phyloP scores from a whole-genome alignment of 2,888 invertebrate species.

The Mamestra brassicae region DNA sequence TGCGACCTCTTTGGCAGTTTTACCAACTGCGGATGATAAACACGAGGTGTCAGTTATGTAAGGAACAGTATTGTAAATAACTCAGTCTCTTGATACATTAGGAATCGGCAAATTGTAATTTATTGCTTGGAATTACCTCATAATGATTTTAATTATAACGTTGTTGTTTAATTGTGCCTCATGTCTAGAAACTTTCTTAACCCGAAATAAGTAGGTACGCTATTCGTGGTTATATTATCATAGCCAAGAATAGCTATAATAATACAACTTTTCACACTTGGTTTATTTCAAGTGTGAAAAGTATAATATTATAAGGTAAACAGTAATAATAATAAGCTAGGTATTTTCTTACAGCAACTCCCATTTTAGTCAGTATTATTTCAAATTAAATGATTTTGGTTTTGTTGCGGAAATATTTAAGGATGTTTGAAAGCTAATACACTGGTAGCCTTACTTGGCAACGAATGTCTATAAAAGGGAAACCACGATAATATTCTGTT shows the following conservation, averaged over 20 bases:
- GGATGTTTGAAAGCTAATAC: not conserved
- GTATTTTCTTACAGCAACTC: not conserved
- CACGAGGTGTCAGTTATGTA: constrained; percentile 34
- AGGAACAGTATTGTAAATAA: constrained; percentile 20
- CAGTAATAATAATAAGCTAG: not conserved
- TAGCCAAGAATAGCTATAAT: no score
- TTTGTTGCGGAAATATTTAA: not conserved
- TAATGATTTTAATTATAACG: not conserved
- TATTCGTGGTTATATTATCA: no score
- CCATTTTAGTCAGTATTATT: not conserved
- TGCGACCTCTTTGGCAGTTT: constrained; percentile 47
- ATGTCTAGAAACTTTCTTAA: no score
- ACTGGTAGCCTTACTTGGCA: not conserved
- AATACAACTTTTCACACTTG: no score
- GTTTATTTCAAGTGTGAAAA: no score
- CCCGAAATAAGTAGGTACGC: no score
- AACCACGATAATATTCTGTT: not conserved
- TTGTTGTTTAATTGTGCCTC: not conserved
- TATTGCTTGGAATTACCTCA: constrained; percentile 13
- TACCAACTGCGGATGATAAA: constrained; percentile 20
- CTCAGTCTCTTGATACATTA: constrained; percentile 24
- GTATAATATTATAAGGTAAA: no score
- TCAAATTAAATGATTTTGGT: not conserved
- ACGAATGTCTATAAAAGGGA: not conserved
- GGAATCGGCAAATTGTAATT: constrained; percentile 24